phyloP scores from a whole-genome alignment of 2,888 invertebrate genomes.

The Baccha elongata region DNA sequence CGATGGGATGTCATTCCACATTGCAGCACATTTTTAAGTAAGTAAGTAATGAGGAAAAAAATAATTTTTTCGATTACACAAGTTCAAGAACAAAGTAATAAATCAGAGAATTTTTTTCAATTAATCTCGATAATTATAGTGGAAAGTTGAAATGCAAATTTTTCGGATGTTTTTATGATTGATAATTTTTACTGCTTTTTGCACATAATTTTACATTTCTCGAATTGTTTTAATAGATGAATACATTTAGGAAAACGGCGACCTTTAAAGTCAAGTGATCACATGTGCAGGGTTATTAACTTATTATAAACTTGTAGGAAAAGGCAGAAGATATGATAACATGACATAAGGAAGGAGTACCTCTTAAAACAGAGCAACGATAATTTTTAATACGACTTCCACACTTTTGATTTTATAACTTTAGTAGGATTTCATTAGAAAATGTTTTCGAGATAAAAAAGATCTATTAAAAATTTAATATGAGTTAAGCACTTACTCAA shows the following conservation, averaged over 20 bases:
- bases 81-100: conserved; percentile 35
- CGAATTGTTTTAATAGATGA: neutral
- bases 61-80: conserved; percentile 31
- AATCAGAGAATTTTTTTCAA: conserved; percentile 36
- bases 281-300: no score
- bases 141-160: conserved; percentile 28
- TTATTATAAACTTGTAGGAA: no score
- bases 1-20: conserved; percentile 10
- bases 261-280: no score
- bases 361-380: no score
- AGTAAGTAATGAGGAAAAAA: neutral
- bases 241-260: no score
- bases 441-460: no score
- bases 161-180: neutral
- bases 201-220: neutral
- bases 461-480: no score
- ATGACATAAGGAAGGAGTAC: no score
- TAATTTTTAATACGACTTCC: no score
- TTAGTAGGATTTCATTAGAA: no score
- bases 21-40: neutral
- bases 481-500: no score
- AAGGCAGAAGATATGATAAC: no score
- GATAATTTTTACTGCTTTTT: neutral
- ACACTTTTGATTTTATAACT: neutral
- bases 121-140: conserved; percentile 28